Conservation (phyloP, 2,888 invertebrate genomes). For the Disparrhopalites patrizii region DNA sequence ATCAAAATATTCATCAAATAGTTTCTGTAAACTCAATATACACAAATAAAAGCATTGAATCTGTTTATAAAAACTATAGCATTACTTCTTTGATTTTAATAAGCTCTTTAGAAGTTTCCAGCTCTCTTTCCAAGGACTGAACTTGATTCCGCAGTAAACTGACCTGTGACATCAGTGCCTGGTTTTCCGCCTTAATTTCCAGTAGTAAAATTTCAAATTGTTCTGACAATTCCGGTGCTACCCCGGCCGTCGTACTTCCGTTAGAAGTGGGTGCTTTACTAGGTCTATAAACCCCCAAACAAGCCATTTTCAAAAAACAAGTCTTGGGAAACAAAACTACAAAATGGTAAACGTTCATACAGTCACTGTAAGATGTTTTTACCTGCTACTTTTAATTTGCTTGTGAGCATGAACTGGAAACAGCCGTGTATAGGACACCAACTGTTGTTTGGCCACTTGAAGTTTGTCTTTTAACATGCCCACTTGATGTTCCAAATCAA, state of each 20-base stretch:
- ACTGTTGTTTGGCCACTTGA: conserved; percentile 38
- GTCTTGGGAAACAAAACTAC: no score
- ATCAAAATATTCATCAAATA: not conserved
- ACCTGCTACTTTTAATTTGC: conserved; percentile 26
- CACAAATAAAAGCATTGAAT: not conserved
- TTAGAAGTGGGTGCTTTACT: conserved; percentile 2
- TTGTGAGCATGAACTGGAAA: conserved; percentile 30
- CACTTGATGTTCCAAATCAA: conserved; percentile 41
- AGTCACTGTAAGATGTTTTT: not conserved
- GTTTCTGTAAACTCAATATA: not conserved
- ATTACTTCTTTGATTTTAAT: conserved; percentile 34
- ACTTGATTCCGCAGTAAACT: conserved; percentile 33
- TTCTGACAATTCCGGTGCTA: conserved; percentile 15
- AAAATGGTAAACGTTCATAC: no score
- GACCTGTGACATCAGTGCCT: conserved; percentile 40
- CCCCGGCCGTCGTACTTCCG: conserved; percentile 2
- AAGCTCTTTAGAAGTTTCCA: conserved; percentile 31
- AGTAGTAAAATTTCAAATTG: conserved; percentile 38
- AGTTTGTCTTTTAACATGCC: conserved; percentile 38
- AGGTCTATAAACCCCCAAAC: conserved; percentile 2
- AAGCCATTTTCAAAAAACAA: no score
- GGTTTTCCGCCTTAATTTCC: conserved; percentile 46
- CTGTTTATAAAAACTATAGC: not conserved
- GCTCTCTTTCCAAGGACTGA: conserved; percentile 31
- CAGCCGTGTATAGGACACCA: conserved; percentile 39